Conservation (phyloP, 2,797 vertebrate species). For the Myioborus melanocephalus region DNA sequence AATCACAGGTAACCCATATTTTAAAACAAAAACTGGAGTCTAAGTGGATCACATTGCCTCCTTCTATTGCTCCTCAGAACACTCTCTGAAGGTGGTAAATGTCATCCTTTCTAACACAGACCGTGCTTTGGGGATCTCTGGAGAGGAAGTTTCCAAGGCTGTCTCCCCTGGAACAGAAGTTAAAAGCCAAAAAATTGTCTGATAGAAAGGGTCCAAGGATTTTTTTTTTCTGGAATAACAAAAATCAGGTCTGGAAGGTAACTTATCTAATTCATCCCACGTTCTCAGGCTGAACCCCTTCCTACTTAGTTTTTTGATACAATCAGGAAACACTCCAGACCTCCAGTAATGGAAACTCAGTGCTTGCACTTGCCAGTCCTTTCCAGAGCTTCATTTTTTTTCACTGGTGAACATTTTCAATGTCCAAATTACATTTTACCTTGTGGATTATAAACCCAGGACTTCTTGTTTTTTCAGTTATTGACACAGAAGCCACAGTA, state of each 20-base stretch:
- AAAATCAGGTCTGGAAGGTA: neutral
- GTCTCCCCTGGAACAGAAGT: neutral
- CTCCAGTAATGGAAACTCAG: neutral
- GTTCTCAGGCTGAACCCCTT: neutral
- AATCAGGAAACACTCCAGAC: neutral
- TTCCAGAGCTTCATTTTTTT: neutral
- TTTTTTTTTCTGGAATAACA: neutral
- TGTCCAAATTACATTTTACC: neutral
- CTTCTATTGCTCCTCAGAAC: neutral
- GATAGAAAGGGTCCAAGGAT: neutral
- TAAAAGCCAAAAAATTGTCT: rapidly evolving
- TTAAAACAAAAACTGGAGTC: neutral
- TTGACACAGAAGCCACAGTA: neutral
- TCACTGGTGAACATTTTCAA: neutral
- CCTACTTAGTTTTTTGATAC: neutral
- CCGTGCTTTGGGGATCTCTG: neutral
- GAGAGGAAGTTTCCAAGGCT: neutral
- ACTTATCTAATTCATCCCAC: neutral
- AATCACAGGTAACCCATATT: rapidly evolving
- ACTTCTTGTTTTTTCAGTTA: neutral
- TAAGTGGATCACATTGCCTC: neutral
- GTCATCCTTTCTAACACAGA: neutral
- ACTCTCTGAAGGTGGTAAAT: neutral
- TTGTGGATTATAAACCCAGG: neutral
- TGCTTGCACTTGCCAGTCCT: neutral